These are phyloP conservation scores for Enteromius mattozi DNA, from an alignment of 2,797 vertebrate genomes.

Conservation along the genomic window DNA sequence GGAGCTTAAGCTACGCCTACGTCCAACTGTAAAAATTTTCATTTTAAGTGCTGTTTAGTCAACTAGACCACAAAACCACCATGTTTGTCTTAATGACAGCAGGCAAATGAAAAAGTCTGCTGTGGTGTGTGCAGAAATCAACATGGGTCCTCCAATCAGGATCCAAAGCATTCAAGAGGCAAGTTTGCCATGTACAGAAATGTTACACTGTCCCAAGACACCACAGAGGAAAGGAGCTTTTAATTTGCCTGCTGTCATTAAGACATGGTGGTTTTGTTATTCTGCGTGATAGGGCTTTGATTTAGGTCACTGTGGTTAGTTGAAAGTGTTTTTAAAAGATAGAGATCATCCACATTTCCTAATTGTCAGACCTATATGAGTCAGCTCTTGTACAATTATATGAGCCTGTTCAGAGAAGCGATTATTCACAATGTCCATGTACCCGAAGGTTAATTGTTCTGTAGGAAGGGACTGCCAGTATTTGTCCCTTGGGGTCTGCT, in stretches of 20 bases:
- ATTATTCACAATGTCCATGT: neutral
- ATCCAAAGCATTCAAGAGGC: neutral
- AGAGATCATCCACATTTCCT: neutral
- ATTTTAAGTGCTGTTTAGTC: neutral
- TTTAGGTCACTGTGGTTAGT: conserved; percentile 1
- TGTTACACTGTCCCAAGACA: neutral
- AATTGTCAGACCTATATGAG: neutral
- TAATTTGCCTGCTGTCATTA: neutral
- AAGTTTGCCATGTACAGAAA: neutral
- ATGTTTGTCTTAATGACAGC: neutral
- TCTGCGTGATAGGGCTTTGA: neutral
- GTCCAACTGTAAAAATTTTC: neutral
- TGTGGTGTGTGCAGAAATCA: neutral
- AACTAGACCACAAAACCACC: neutral
- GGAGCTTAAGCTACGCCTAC: neutral
- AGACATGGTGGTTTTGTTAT: neutral
- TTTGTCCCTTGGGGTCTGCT: conserved; percentile 43
- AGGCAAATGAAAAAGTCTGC: neutral
- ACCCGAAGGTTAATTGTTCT: conserved; percentile 62
- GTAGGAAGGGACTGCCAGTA: conserved; percentile 9
- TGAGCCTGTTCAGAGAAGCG: neutral
- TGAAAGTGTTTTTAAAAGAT: conserved; percentile 2
- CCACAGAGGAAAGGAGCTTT: conserved; percentile 9
- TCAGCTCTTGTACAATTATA: neutral
- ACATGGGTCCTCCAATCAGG: neutral